Evolutionary conservation across 64 coral and sea anemone species (phyloP).

Genomic region (Trachythela sp.): DNA sequence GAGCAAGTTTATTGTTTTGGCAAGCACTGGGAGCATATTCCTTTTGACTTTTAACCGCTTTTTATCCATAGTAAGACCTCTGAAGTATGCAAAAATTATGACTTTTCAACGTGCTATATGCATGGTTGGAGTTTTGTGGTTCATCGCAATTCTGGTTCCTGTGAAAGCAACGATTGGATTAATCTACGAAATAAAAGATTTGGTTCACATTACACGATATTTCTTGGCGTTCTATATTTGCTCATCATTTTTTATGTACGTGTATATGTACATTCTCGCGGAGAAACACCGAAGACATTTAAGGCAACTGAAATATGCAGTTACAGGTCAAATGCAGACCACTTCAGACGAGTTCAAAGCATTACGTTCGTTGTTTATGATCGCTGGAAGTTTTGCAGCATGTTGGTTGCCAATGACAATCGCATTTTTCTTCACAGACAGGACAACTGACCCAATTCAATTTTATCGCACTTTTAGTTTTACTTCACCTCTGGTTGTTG

Average conservation of each 20-base stretch:
- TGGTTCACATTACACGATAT: background rate
- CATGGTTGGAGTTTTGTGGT: background rate
- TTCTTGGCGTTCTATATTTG: background rate
- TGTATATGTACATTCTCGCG: background rate
- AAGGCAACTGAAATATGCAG: background rate
- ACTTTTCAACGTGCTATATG: background rate
- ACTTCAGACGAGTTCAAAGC: background rate
- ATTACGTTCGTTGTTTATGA: background rate
- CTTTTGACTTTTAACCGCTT: background rate
- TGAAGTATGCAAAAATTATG: background rate
- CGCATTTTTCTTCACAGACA: background rate
- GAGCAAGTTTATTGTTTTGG: conserved; percentile 16
- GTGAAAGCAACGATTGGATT: background rate
- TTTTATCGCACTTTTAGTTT: background rate
- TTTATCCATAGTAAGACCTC: background rate
- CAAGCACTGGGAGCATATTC: background rate
- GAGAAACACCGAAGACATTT: background rate
- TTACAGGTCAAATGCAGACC: background rate
- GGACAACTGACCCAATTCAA: background rate
- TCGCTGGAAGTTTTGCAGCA: background rate
- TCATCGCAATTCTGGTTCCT: background rate
- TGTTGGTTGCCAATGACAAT: conserved; percentile 9
- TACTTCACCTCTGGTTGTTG: background rate
- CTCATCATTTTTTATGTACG: background rate
- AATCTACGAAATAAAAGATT: background rate